phyloP scores from a whole-genome alignment of 2,797 vertebrate genomes.

The Halcyon chelicuti region DNA sequence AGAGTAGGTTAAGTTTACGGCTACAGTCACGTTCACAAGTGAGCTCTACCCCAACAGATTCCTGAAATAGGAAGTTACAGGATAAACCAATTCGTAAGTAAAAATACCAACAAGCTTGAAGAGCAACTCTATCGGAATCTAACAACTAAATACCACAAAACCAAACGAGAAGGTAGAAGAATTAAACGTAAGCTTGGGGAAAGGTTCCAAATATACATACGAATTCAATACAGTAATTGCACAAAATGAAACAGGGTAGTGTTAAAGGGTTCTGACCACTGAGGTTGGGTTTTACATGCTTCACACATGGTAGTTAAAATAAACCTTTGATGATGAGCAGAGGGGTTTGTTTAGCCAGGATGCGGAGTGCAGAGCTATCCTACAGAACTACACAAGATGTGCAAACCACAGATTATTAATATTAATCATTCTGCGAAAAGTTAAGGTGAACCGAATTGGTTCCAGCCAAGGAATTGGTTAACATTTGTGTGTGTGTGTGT shows the following conservation, averaged over 20 bases:
- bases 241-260: slow-evolving; percentile 69
- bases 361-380: slow-evolving; percentile 56
- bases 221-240: slow-evolving; percentile 78
- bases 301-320: slow-evolving; percentile 63
- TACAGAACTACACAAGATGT: slow-evolving; percentile 60
- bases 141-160: slow-evolving; percentile 68
- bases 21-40: slow-evolving; percentile 67
- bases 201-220: slow-evolving; percentile 78
- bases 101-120: slow-evolving; percentile 70
- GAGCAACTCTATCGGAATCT: slow-evolving; percentile 50
- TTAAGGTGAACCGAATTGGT: slow-evolving; percentile 60
- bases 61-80: slow-evolving; percentile 42
- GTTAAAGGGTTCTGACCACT: slow-evolving; percentile 59
- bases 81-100: slow-evolving; percentile 61
- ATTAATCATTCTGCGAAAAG: slow-evolving; percentile 59
- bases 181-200: slow-evolving; percentile 60
- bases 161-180: slow-evolving; percentile 57
- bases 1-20: slow-evolving; percentile 61
- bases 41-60: slow-evolving; percentile 49
- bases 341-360: background rate
- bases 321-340: slow-evolving; percentile 47
- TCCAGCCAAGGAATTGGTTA: slow-evolving; percentile 63
- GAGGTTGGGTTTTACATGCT: slow-evolving; percentile 69
- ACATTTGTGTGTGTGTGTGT: background rate
- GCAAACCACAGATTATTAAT: slow-evolving; percentile 68